A percentile compares a stretch with the other conserved stretches of the same genome.
Conservation (phyloP, 2,797 vertebrate genomes). For the Oryzias sinensis region DNA sequence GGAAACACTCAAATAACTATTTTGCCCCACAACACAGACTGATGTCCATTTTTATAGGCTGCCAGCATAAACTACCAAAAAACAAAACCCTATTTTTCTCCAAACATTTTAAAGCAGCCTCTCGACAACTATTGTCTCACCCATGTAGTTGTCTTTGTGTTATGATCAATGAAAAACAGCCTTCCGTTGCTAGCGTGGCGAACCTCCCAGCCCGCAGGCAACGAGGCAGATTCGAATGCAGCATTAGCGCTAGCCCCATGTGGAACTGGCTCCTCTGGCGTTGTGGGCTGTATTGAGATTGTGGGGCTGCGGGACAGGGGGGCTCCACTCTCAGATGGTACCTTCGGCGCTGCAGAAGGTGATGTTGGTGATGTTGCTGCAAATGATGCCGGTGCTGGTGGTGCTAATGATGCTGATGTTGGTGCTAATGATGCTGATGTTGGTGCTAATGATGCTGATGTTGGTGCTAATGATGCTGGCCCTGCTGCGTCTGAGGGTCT, state of each 20-base stretch:
- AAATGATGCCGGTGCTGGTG: conserved; percentile 27
- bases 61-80: not conserved
- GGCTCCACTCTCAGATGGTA: conserved; percentile 39
- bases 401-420: conserved; percentile 11
- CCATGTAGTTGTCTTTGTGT: conserved; percentile 93
- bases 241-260: conserved; percentile 57
- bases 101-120: not conserved
- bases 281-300: conserved; percentile 40
- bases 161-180: conserved; percentile 94
- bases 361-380: conserved; percentile 44
- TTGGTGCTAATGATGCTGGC: not conserved
- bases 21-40: not conserved
- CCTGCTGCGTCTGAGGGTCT: conserved; percentile 56
- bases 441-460: conserved; percentile 21
- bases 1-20: conserved; percentile 32
- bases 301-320: conserved; percentile 51
- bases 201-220: conserved; percentile 92
- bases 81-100: not conserved
- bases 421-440: not conserved
- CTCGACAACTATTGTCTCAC: conserved; percentile 62
- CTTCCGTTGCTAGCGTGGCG: conserved; percentile 88
- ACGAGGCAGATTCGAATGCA: conserved; percentile 73
- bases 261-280: conserved; percentile 63
- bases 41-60: not conserved
- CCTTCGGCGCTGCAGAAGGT: not conserved